Percentiles rank a stretch among this genome's conserved stretches.
These are phyloP conservation scores for Spongilla lacustris DNA, from an alignment of 37 sponge, comb jelly and placozoan species.

Conservation along the genomic window DNA sequence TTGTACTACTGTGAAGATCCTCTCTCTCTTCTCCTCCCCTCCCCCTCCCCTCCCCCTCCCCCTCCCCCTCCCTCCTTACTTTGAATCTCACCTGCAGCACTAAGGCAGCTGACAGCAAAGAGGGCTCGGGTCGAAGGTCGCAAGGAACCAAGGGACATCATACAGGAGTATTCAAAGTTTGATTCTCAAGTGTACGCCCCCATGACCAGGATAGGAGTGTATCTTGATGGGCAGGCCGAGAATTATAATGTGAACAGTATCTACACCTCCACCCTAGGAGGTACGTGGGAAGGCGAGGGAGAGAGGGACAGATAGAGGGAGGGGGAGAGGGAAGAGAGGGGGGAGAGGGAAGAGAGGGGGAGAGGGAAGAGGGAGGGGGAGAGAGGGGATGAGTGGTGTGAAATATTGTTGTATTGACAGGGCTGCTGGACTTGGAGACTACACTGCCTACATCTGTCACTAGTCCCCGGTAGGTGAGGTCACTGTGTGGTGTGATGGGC, in stretches of 20 bases:
- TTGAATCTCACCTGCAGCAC: constrained; percentile 31
- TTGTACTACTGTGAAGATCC: too few relatives aligned
- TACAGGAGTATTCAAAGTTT: constrained; percentile 86
- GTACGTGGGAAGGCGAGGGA: constrained; percentile 34
- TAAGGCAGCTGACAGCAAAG: constrained; percentile 85
- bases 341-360: constrained; percentile 1
- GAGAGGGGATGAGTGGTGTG: background rate
- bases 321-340: constrained; percentile 17
- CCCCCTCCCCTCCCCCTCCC: background rate
- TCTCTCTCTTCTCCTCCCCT: too few relatives aligned
- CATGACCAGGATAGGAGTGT: constrained; percentile 89
- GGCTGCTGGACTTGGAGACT: constrained; percentile 79
- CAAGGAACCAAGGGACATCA: constrained; percentile 68
- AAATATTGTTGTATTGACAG: constrained; percentile 17
- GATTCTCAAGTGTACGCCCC: constrained; percentile 96
- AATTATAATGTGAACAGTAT: constrained; percentile 73
- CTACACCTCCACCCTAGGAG: constrained; percentile 61
- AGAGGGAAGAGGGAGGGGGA: background rate
- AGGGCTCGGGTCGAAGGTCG: constrained; percentile 82
- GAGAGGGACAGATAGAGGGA: constrained; percentile 24
- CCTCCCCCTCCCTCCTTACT: background rate
- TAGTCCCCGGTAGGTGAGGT: constrained; percentile 42
- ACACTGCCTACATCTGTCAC: constrained; percentile 61
- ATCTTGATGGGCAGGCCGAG: constrained; percentile 87
- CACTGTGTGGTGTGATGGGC: background rate